These are phyloP conservation scores for Cinclus cinclus DNA, from an alignment of 2,113 vertebrate genomes.

Conservation along the genomic window DNA sequence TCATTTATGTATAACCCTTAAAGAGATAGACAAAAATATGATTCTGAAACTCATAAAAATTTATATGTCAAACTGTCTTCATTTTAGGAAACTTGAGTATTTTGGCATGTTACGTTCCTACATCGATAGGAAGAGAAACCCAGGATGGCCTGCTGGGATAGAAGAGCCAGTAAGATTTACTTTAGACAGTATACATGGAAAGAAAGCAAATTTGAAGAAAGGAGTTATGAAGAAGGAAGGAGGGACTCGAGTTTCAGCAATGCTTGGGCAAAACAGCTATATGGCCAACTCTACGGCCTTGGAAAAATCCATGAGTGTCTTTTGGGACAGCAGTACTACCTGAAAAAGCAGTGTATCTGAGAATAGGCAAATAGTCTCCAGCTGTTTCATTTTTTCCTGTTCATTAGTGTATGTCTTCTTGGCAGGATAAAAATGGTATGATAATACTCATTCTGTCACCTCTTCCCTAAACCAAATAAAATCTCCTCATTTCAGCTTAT, in stretches of 20 bases:
- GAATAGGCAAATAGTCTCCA: background rate
- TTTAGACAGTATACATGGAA: background rate
- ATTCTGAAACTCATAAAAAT: background rate
- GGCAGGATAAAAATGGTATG: background rate
- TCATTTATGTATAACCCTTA: background rate
- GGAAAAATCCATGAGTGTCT: background rate
- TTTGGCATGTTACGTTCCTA: background rate
- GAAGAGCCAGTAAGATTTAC: background rate
- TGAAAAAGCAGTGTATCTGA: background rate
- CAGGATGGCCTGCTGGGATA: rapidly evolving
- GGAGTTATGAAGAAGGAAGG: background rate
- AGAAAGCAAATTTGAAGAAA: background rate
- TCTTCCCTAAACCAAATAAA: background rate
- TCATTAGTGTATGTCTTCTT: background rate
- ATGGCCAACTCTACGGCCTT: background rate
- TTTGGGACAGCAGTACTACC: background rate
- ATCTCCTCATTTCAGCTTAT: background rate
- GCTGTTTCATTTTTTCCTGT: background rate
- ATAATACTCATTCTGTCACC: background rate
- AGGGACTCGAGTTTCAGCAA: background rate
- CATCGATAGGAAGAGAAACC: background rate
- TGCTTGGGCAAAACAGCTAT: rapidly evolving
- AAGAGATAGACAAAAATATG: background rate
- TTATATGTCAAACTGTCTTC: rapidly evolving
- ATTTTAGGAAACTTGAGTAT: background rate